These are phyloP conservation scores for Argyresthia goedartella DNA, from an alignment of 2,888 invertebrate genomes.

Conservation along the genomic window DNA sequence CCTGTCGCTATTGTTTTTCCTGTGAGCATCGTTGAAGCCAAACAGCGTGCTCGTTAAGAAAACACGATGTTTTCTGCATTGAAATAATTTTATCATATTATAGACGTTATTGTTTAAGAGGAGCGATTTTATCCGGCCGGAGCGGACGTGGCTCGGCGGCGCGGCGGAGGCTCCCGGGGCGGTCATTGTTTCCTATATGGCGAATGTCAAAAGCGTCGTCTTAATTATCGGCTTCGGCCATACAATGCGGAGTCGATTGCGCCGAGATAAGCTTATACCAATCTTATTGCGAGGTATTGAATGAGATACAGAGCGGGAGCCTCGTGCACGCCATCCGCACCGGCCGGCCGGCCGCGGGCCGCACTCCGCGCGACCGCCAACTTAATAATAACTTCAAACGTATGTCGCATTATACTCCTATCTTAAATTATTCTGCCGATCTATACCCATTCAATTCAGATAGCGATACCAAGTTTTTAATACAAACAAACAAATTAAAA, in stretches of 20 bases:
- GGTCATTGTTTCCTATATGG: slow-evolving; percentile 71
- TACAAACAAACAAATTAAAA: slow-evolving; percentile 26
- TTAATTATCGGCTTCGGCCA: slow-evolving; percentile 67
- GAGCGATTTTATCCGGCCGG: slow-evolving; percentile 53
- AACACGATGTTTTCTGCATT: slow-evolving; percentile 59
- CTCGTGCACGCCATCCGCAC: slow-evolving; percentile 17
- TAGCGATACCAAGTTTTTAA: slow-evolving; percentile 42
- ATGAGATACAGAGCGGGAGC: slow-evolving; percentile 36
- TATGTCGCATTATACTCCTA: slow-evolving; percentile 53
- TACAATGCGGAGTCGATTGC: slow-evolving; percentile 68
- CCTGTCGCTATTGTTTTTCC: background rate
- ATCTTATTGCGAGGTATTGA: slow-evolving; percentile 46
- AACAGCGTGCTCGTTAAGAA: slow-evolving; percentile 47
- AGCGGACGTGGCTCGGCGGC: slow-evolving; percentile 26
- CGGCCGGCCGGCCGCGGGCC: slow-evolving; percentile 13
- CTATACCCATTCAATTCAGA: slow-evolving; percentile 48
- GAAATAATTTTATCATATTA: slow-evolving; percentile 63
- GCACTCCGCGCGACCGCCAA: slow-evolving; percentile 20
- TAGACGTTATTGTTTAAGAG: slow-evolving; percentile 63
- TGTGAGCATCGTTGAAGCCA: background rate
- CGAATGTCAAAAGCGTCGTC: slow-evolving; percentile 71
- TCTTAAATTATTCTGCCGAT: slow-evolving; percentile 55
- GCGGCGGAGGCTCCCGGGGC: slow-evolving; percentile 48
- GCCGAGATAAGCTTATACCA: slow-evolving; percentile 62
- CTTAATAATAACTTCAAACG: slow-evolving; percentile 64